Evolutionary conservation across 1,140 invertebrate genomes (phyloP), one percentile per base, ranked within the genome.

Genomic region (Papilio xuthus): DNA sequence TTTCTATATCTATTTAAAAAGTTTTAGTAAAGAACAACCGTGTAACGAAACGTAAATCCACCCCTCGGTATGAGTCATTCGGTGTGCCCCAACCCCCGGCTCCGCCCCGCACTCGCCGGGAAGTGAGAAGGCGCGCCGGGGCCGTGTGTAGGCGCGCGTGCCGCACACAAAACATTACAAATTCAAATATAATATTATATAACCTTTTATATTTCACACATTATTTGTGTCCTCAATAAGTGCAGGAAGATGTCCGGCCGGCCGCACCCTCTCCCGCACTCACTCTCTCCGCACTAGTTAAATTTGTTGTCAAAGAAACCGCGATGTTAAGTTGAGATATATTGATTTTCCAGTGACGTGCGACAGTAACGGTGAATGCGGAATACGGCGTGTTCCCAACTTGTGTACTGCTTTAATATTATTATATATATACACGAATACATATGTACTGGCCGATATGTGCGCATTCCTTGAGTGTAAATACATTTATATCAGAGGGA

Each of bases 321-420:
- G 86, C 86, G 85, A 86, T 86, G 84, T 87, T 82, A 78, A 81
- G 53, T 77, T 83, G 79, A 79, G 83, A 83, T 83, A 86, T 93
- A 93, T 93, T 88, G 91, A 93, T 93, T 93, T 93, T 93, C 85
- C 79, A 75, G 82, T 90, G 89, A 89, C 88, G 87, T 88, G 82
- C 82, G 80, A 78, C 82, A 75, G 80, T 47, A 84, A 86, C 83
- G 79, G 82, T 87, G 82, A 81, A 86, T 90, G 88, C 90, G 87
- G 90, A 86, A 83, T 85, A 79, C 82, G 84, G 87, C 90, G 89
- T 89, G 91, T 88, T 92, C 89, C 87, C 85, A 87, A 86, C 81
- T 84, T 82, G 83, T 86, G 81, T 84, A 85, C 84, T 90, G 87
- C 74, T 85, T 87, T 80, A 85, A 86, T 90, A 84, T 86, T 86